phyloP scores from a whole-genome alignment of 2,888 invertebrate species.

The Brenthis ino region DNA sequence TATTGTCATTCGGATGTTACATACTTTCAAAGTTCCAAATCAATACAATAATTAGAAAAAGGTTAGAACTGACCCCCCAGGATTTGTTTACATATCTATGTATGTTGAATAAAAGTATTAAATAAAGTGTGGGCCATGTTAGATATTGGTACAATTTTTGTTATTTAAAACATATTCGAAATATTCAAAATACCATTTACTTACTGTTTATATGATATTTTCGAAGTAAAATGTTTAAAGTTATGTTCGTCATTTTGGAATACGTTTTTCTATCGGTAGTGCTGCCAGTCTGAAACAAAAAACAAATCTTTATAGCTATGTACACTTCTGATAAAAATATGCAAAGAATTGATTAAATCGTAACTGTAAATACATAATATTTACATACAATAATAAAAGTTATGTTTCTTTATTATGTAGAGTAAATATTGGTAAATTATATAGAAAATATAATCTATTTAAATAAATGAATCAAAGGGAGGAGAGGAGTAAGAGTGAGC shows the following conservation, averaged over 20 bases:
- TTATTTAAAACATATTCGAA: too few species aligned
- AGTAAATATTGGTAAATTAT: slow-evolving; percentile 2
- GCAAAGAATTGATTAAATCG: background rate
- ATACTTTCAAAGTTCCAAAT: too few species aligned
- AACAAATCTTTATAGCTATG: background rate
- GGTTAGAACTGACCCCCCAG: too few species aligned
- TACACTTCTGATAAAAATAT: background rate
- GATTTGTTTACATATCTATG: too few species aligned
- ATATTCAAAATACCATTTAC: slow-evolving; percentile 30
- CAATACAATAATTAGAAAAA: too few species aligned
- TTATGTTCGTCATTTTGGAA: slow-evolving; percentile 58
- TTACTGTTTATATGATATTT: slow-evolving; percentile 61
- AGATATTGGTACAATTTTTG: too few species aligned
- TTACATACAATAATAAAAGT: background rate
- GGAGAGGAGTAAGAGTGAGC: too few species aligned
- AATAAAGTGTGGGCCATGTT: too few species aligned
- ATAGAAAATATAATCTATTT: background rate
- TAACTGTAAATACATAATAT: background rate
- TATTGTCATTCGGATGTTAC: too few species aligned
- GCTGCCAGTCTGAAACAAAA: slow-evolving; percentile 28
- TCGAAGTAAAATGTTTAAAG: slow-evolving; percentile 53
- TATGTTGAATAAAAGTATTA: too few species aligned
- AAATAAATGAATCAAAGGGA: background rate
- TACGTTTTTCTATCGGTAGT: slow-evolving; percentile 5
- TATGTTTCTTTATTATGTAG: background rate